Conservation (phyloP, 1,140 invertebrate species). For the Phthorimaea operculella region DNA sequence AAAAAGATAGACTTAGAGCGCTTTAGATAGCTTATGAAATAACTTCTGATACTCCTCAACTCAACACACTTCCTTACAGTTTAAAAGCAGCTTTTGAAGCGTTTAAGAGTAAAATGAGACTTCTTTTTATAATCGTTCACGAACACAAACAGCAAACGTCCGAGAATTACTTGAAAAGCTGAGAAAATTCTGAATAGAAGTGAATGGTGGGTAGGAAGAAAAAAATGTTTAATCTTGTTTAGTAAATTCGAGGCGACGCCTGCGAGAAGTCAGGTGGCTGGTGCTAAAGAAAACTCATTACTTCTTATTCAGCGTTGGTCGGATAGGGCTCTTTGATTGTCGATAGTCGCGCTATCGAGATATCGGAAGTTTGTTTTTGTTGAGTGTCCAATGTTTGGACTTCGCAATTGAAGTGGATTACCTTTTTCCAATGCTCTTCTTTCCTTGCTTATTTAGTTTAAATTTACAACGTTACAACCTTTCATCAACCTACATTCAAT, state of each 20-base stretch:
- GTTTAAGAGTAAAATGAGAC: background rate
- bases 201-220: conserved; percentile 18
- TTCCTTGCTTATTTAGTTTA: no score
- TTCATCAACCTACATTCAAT: no score
- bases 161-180: background rate
- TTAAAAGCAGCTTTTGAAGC: background rate
- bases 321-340: conserved; percentile 29
- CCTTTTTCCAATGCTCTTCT: no score
- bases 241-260: conserved; percentile 45
- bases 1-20: background rate
- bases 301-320: conserved; percentile 49
- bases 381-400: no score
- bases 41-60: background rate
- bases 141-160: background rate
- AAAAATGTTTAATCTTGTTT: conserved; percentile 57
- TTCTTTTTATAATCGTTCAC: no score
- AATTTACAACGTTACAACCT: no score
- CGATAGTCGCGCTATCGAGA: conserved; percentile 8
- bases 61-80: background rate
- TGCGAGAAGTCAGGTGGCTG: conserved; percentile 48
- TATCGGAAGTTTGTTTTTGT: no score
- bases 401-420: no score
- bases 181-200: conserved; percentile 2
- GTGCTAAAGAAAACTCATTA: conserved; percentile 63
- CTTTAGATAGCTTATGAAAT: background rate